Evolutionary conservation across 2,113 vertebrate species (phyloP), one percentile per base, ranked within the genome.

Genomic region (Lophochroa leadbeateri): DNA sequence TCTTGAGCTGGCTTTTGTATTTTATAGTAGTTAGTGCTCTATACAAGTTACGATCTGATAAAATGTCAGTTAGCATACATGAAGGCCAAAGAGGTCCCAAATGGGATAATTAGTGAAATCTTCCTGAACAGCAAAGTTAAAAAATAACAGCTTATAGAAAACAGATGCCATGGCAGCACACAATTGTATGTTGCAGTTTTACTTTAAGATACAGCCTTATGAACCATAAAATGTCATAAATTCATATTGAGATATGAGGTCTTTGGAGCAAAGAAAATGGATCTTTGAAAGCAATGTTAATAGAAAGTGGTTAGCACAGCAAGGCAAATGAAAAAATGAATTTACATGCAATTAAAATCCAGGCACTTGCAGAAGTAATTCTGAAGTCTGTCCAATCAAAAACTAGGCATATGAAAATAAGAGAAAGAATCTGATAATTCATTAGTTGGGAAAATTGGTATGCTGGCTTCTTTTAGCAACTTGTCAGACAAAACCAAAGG

Each of bases 211-310:
- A 63, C 24, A 57, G 60, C 29, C 50, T 64, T 70, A 53, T 50
- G 76, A 88, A 86, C 24, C 60, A 78, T 44, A 88, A 83, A 90
- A 70, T 43, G 39, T 15, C 57, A 13, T 46, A 81, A 63, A 71
- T 25, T 77, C 64, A 53, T 43, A 53, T 9, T 88, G 68, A 93
- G n/a, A 93, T 74, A 77, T 16, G 25, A 94, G 46, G 29, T 71
- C 74, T 79, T 75, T 25, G 47, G 16, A 93, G 72, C 33, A 91
- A 90, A 87, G 55, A 90, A 95, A 92, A 92, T 39, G 31, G n/a
- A 88, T 67, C 46, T 96, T 77, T 92, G 80, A 94, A 93, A 86
- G 50, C 25, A 70, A 35, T 10, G 37, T 78, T 86, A 88, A 86
- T 58, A 92, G 82, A 81, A 93, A 90, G 28, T 46, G 25, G 58